Evolutionary conservation across 1,140 invertebrate species (phyloP).

Genomic region (Camponotus pennsylvanicus): DNA sequence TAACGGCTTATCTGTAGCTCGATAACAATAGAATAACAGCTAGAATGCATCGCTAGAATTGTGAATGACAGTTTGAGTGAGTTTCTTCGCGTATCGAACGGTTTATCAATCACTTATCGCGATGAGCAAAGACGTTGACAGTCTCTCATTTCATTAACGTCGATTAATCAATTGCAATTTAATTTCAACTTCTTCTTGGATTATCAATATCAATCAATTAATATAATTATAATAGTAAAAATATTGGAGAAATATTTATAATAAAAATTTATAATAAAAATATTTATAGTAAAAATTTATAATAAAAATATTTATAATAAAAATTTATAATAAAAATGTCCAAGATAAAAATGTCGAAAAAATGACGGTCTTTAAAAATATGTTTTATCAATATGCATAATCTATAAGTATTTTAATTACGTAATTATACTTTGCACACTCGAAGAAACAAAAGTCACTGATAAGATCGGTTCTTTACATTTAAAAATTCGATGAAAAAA

Average conservation of each 20-base stretch:
- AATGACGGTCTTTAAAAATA: too few relatives aligned
- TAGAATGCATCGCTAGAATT: background rate
- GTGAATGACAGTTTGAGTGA: background rate
- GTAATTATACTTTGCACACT: too few relatives aligned
- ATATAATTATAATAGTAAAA: background rate
- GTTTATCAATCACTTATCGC: background rate
- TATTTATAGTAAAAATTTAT: too few relatives aligned
- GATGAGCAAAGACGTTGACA: too few relatives aligned
- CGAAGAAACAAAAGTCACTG: background rate
- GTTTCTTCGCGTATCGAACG: background rate
- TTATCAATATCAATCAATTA: background rate
- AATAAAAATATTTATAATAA: too few relatives aligned
- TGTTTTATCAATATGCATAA: background rate
- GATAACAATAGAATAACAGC: constrained; percentile 5
- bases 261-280: too few relatives aligned
- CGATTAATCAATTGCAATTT: background rate
- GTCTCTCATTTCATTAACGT: background rate
- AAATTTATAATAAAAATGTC: too few relatives aligned
- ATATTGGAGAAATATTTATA: too few relatives aligned
- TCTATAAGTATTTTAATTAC: background rate
- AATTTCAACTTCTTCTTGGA: background rate
- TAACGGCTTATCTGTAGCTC: constrained; percentile 16
- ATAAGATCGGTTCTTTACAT: background rate
- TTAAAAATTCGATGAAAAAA: background rate
- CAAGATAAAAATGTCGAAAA: too few relatives aligned